Evolutionary conservation across 2,797 vertebrate genomes (phyloP).

Genomic region (Saxicola maurus): DNA sequence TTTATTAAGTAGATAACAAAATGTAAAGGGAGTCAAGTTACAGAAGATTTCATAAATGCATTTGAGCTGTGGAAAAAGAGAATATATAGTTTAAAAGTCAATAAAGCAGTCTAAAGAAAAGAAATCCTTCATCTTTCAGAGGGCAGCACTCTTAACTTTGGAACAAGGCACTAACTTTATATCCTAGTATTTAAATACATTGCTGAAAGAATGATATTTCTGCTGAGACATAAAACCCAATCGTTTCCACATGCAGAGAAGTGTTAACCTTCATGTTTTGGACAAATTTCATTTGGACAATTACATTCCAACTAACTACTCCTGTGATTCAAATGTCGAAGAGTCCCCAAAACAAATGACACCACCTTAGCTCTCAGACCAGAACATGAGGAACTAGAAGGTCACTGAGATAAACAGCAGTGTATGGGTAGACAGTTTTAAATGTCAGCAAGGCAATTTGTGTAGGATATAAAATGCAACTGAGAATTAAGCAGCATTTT

Average conservation of each 20-base stretch:
- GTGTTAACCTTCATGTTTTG: not conserved
- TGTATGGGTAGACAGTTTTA: not conserved
- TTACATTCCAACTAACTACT: not conserved
- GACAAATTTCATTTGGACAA: not conserved
- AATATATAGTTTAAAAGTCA: not conserved
- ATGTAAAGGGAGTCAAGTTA: not conserved
- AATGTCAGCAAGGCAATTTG: constrained; percentile 17
- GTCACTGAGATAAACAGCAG: constrained; percentile 7
- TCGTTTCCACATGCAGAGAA: not conserved
- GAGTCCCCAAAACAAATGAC: constrained; percentile 10
- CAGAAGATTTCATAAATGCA: not conserved
- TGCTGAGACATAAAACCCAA: not conserved
- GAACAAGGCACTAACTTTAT: not conserved
- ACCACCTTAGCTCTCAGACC: not conserved
- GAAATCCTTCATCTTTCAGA: not conserved
- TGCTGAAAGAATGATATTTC: not conserved
- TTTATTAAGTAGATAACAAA: not conserved
- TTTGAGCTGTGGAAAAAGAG: not conserved
- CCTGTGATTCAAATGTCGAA: not conserved
- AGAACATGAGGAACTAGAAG: constrained; percentile 3
- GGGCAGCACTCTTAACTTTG: not conserved
- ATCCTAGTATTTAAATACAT: not conserved
- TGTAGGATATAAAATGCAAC: not conserved
- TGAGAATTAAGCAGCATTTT: not conserved
- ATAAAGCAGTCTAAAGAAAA: not conserved